phyloP scores from a whole-genome alignment of 1,140 invertebrate genomes.

The Belonocnema kinseyi region DNA sequence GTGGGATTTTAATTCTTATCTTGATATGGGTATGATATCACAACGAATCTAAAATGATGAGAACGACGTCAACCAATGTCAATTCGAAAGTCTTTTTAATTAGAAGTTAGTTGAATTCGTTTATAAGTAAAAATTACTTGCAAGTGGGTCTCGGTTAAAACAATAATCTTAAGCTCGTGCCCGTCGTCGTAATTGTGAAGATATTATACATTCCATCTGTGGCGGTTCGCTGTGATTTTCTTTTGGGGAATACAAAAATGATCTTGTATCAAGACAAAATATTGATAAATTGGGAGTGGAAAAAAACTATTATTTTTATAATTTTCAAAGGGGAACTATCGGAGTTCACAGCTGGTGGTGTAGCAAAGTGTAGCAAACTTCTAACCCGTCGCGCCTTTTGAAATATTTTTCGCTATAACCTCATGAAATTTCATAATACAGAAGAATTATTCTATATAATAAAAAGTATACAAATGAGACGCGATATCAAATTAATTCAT shows the following conservation, averaged over 20 bases:
- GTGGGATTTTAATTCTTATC: too few relatives aligned
- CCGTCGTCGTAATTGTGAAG: slow-evolving; percentile 57
- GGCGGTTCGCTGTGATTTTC: slow-evolving; percentile 60
- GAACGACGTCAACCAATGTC: slow-evolving; percentile 38
- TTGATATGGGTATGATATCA: neutral
- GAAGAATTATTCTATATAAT: slow-evolving; percentile 49
- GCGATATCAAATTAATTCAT: slow-evolving; percentile 5
- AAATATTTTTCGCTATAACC: slow-evolving; percentile 71
- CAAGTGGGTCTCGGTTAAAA: slow-evolving; percentile 12
- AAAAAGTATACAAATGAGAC: slow-evolving; percentile 35
- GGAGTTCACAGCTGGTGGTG: slow-evolving; percentile 27
- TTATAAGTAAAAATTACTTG: neutral
- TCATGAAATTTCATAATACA: slow-evolving; percentile 84
- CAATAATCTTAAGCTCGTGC: slow-evolving; percentile 24
- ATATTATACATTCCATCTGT: slow-evolving; percentile 58
- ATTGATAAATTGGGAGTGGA: neutral
- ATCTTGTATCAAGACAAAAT: slow-evolving; percentile 35
- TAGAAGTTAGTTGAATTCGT: neutral
- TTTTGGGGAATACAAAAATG: slow-evolving; percentile 36
- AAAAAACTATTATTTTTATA: neutral
- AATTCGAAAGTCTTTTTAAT: neutral
- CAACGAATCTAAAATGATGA: slow-evolving; percentile 37
- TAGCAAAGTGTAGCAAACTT: slow-evolving; percentile 37
- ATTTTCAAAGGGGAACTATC: slow-evolving; percentile 9
- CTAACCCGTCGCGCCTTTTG: slow-evolving; percentile 63